These are phyloP conservation scores for Amblyjoppa proteus DNA, from an alignment of 2,888 invertebrate genomes.

Conservation along the genomic window DNA sequence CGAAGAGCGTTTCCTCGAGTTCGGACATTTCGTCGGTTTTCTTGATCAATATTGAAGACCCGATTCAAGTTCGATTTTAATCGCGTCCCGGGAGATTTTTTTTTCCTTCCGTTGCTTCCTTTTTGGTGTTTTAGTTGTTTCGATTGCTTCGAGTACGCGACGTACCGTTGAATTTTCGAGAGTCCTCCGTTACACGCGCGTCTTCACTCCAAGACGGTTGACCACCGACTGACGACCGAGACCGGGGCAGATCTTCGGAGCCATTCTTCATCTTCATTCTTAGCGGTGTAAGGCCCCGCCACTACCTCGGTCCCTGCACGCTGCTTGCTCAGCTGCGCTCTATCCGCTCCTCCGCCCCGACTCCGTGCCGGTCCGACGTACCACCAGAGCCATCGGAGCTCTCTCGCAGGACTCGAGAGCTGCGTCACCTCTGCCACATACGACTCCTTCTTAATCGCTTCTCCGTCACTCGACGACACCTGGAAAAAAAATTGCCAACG, in stretches of 20 bases:
- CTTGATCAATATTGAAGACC: neutral
- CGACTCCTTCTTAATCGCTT: slow-evolving; percentile 47
- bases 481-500: slow-evolving; percentile 41
- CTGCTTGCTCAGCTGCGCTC: slow-evolving; percentile 39
- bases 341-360: slow-evolving; percentile 25
- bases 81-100: neutral
- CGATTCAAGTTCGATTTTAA: neutral
- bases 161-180: slow-evolving; percentile 44
- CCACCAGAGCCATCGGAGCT: slow-evolving; percentile 9
- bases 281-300: slow-evolving; percentile 71
- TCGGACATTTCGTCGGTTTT: neutral
- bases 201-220: slow-evolving; percentile 82
- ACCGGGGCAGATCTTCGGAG: slow-evolving; percentile 78
- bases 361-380: slow-evolving; percentile 43
- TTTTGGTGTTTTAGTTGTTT: neutral
- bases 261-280: slow-evolving; percentile 84
- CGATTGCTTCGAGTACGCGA: neutral
- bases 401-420: slow-evolving; percentile 27
- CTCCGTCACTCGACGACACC: neutral
- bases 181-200: slow-evolving; percentile 64
- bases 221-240: slow-evolving; percentile 83
- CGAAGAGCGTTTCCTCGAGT: slow-evolving; percentile 1
- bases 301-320: slow-evolving; percentile 61
- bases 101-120: neutral
- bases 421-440: slow-evolving; percentile 51